These are phyloP conservation scores for Fulica atra DNA, from an alignment of 2,113 vertebrate species.

Conservation along the genomic window DNA sequence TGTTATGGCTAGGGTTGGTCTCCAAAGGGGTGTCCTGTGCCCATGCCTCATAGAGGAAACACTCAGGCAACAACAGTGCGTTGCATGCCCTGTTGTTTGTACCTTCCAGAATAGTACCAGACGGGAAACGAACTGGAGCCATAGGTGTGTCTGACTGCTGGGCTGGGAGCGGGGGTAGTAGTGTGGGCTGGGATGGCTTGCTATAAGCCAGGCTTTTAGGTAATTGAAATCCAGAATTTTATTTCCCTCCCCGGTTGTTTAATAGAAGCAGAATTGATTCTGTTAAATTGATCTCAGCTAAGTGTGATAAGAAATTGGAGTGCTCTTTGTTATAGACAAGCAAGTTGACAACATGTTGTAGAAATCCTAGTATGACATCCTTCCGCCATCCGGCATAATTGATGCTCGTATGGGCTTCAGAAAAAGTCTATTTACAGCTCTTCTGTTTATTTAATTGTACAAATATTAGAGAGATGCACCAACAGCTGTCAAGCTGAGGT, in stretches of 20 bases:
- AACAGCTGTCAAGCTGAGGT: background rate
- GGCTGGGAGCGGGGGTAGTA: background rate
- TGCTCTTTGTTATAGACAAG: constrained; percentile 29
- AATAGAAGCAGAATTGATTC: constrained; percentile 38
- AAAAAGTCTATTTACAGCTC: constrained; percentile 52
- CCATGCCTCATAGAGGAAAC: background rate
- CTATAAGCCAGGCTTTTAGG: background rate
- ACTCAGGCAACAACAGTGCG: rapidly evolving
- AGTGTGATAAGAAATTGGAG: constrained; percentile 13
- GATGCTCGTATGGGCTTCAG: constrained; percentile 39
- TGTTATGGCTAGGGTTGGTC: background rate
- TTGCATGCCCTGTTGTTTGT: background rate
- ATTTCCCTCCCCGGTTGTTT: background rate
- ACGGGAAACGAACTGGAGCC: background rate
- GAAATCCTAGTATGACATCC: constrained; percentile 18
- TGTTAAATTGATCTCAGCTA: constrained; percentile 39
- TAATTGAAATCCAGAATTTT: constrained; percentile 53
- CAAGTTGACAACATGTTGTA: constrained; percentile 35
- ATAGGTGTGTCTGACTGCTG: background rate
- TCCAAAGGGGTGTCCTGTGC: background rate
- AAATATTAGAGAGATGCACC: background rate
- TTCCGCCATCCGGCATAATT: constrained; percentile 37
- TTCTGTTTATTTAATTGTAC: constrained; percentile 34
- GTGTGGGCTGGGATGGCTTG: background rate
- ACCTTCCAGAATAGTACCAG: background rate